Conservation (phyloP, 2,888 invertebrate species). For the Torymus tubicola region DNA sequence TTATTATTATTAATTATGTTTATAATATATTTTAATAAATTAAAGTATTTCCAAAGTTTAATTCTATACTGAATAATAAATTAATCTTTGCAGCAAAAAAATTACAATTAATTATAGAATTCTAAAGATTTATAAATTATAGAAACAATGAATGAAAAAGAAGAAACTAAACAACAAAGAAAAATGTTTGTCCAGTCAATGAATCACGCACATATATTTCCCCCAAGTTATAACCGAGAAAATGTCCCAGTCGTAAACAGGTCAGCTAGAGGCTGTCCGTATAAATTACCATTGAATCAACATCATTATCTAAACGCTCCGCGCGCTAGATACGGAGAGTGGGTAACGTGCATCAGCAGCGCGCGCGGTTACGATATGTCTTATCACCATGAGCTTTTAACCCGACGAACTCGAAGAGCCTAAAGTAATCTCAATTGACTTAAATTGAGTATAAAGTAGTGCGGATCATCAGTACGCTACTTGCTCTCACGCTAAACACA, state of each 20-base stretch:
- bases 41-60: too few species aligned
- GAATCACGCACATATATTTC: too few species aligned
- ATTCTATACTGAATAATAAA: too few species aligned
- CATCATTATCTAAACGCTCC: constrained; percentile 39
- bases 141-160: too few species aligned
- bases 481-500: constrained; percentile 19
- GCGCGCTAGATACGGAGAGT: constrained; percentile 28
- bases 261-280: constrained; percentile 16
- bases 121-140: too few species aligned
- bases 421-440: constrained; percentile 5
- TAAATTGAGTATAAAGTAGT: neutral
- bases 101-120: too few species aligned
- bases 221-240: too few species aligned
- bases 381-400: constrained; percentile 14
- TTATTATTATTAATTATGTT: too few species aligned
- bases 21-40: too few species aligned
- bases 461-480: constrained; percentile 31
- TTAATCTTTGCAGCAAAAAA: too few species aligned
- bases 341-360: neutral
- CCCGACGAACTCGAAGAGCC: constrained; percentile 36
- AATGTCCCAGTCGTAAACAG: constrained; percentile 16
- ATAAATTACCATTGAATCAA: constrained; percentile 35
- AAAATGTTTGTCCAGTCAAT: too few species aligned
- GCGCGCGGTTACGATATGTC: neutral
- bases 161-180: too few species aligned